Conservation (phyloP, 35 echinoderm and acorn worm genomes). For the Apostichopus californicus region DNA sequence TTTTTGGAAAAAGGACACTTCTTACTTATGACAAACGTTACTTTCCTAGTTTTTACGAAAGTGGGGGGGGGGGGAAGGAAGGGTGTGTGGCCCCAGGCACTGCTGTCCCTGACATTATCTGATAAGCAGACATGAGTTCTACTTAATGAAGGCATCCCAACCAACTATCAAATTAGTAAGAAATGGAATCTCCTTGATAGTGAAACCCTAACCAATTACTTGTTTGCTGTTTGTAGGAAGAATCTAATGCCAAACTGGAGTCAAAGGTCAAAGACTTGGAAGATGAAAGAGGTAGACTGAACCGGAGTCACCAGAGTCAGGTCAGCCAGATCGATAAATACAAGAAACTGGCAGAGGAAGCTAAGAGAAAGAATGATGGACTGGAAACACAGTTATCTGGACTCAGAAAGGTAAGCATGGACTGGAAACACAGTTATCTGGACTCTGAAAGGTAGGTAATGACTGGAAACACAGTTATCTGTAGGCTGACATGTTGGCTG, state of each 20-base stretch:
- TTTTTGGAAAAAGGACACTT: no score
- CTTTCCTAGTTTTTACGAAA: no score
- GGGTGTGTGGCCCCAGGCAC: no score
- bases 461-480: constrained; percentile 75
- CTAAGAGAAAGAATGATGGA: constrained; percentile 87
- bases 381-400: constrained; percentile 75
- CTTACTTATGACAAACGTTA: no score
- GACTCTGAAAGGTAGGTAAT: constrained; percentile 72
- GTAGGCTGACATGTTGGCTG: constrained; percentile 4
- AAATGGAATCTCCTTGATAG: no score
- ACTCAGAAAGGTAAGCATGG: constrained; percentile 86
- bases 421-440: constrained; percentile 74
- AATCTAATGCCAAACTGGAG: constrained; percentile 62
- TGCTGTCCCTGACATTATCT: no score
- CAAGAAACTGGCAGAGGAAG: constrained; percentile 88
- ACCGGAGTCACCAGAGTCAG: constrained; percentile 88
- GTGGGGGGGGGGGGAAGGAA: no score
- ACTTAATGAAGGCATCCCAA: no score
- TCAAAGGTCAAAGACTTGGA: constrained; percentile 79
- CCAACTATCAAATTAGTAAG: no score
- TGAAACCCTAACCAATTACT: no score
- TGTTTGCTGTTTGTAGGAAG: constrained; percentile 59
- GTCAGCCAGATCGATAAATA: constrained; percentile 95
- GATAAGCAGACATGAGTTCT: no score
- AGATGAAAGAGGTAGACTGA: constrained; percentile 77